Base-by-base conservation (phyloP, 2,888 invertebrate genomes). In the Agrilus cyanescens region DNA sequence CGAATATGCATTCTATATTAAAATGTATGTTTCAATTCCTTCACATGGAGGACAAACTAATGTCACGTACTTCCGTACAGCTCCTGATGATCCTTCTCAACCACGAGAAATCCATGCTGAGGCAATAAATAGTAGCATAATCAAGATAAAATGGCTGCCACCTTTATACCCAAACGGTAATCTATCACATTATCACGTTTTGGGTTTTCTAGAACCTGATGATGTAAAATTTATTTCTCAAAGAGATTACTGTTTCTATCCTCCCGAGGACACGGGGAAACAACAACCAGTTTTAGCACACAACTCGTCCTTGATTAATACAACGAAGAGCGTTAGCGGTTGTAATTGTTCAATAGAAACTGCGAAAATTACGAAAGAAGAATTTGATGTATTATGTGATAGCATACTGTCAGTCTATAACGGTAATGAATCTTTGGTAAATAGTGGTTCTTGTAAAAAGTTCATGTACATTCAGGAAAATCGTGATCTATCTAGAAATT, bases 1-100 rank as follows among this genome's bases (percentile, higher is more conserved):
- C 0, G 71, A 71, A 36, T 91, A 91, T 61, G 83, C 80, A 0
- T 76, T 76, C 44, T 82, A 84, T 57, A 74, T 90, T 10, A 78
- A 81, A 57, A 54, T 50, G 7, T 59, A 60, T 41, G 48, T 47
- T 1, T 53, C 51, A 4, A 48, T 48, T 4, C 80, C 82, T 0
- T 12, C 69, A 68, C 48, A 58, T 31, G 77, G 77, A 1, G 78
- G 75, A 4, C 75, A 78, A 56, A 81, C 79, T 51, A 62, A 70
- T 12, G 69, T 82, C 7, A 60, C 69, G 33, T 80, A 78, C 60
- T 82, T 85, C 60, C 69, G 62, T 31, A 89, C 88, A 0, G 50
- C 65, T 25, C 69, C 78, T 60, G 66, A 75, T 60, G 61, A 73
- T 57, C 72, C 85, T 54, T 53, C 68, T 6, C 52, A 56, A 16